These are phyloP conservation scores for Psilanteris sp. DNA, from an alignment of 1,140 invertebrate genomes.

Conservation along the genomic window DNA sequence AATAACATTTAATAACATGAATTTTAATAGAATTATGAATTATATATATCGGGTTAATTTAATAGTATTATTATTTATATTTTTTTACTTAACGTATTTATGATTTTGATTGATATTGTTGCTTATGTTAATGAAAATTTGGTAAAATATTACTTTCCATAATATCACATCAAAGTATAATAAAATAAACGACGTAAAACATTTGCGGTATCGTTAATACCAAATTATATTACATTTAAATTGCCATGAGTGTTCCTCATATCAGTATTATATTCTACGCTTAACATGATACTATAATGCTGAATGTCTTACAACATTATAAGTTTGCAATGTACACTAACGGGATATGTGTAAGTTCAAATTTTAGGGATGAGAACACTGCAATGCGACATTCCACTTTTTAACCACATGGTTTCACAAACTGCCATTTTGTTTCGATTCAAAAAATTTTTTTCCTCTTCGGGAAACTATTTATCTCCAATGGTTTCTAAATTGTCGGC, in stretches of 20 bases:
- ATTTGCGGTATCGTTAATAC: too few relatives aligned
- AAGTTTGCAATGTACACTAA: neutral
- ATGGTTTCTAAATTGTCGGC: neutral
- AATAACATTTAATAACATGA: too few relatives aligned
- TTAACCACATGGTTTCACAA: constrained; percentile 11
- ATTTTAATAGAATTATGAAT: too few relatives aligned
- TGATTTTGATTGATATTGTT: too few relatives aligned
- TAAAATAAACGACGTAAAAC: too few relatives aligned
- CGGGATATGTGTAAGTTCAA: constrained; percentile 35
- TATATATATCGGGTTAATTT: too few relatives aligned
- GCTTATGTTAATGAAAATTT: too few relatives aligned
- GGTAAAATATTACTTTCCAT: too few relatives aligned
- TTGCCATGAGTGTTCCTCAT: constrained; percentile 1
- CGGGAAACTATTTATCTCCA: constrained; percentile 10
- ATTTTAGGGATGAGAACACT: constrained; percentile 53
- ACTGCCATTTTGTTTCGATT: constrained; percentile 14
- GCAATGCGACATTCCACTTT: constrained; percentile 58
- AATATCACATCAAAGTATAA: too few relatives aligned
- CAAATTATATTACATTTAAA: too few relatives aligned
- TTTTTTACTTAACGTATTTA: too few relatives aligned
- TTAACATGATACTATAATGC: constrained; percentile 18
- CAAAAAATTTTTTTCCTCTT: constrained; percentile 18
- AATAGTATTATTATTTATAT: too few relatives aligned
- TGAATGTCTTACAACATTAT: constrained; percentile 19
- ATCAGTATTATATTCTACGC: constrained; percentile 15